Evolutionary conservation across 2,113 vertebrate genomes (phyloP).

Genomic region (Climacteris rufus): DNA sequence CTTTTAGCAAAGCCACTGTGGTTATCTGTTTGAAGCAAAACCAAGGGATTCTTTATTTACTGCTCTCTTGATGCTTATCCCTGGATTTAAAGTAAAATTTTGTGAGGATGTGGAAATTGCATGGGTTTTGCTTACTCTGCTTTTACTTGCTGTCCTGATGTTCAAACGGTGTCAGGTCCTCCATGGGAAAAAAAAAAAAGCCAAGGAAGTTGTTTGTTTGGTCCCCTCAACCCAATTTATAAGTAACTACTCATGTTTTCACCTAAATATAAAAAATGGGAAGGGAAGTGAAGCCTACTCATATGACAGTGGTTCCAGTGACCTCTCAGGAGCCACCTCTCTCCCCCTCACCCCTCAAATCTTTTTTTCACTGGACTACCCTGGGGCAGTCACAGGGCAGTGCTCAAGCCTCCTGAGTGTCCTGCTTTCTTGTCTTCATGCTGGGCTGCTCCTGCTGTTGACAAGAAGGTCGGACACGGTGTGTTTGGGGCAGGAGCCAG

Average conservation of each 20-base stretch:
- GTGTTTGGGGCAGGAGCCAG: neutral
- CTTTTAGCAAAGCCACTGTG: neutral
- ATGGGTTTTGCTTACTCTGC: neutral
- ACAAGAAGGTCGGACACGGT: neutral
- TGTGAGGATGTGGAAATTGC: neutral
- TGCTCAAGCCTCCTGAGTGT: neutral
- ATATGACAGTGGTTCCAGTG: neutral
- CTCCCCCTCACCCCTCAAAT: neutral
- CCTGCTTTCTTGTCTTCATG: neutral
- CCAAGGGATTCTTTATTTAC: neutral
- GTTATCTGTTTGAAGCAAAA: neutral
- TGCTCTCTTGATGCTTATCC: neutral
- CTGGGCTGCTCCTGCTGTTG: neutral
- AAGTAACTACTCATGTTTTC: neutral
- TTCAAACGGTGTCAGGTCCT: neutral
- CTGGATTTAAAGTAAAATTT: neutral
- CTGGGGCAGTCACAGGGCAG: neutral
- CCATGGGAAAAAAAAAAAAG: constrained; percentile 2
- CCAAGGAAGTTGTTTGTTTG: neutral
- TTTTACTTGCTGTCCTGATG: neutral
- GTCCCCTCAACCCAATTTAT: neutral
- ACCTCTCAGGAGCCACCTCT: neutral
- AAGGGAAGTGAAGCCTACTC: neutral
- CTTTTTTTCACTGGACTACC: neutral
- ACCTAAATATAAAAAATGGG: constrained; percentile 35